phyloP scores from a whole-genome alignment of 2,113 vertebrate species.

The Ancistrus triradiatus region DNA sequence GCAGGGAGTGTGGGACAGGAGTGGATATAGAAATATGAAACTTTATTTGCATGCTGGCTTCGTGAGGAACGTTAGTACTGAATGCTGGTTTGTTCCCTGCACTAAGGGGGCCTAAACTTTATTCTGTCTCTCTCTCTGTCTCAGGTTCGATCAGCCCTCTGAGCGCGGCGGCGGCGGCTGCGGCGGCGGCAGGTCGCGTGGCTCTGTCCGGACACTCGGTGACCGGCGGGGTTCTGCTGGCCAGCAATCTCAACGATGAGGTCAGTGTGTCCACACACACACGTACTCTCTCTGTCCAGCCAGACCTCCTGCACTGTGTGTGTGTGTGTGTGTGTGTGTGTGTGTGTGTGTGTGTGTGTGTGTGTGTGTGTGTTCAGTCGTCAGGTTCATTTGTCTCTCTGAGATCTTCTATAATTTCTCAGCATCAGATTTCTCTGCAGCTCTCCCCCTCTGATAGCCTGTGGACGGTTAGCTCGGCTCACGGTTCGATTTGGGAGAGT shows the following conservation, averaged over 20 bases:
- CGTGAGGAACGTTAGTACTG: no score
- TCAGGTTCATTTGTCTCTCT: neutral
- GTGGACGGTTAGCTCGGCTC: no score
- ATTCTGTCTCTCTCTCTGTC: slow-evolving; percentile 1
- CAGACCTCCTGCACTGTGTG: no score
- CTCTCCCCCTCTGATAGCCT: no score
- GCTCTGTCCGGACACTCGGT: slow-evolving; percentile 88
- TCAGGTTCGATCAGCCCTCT: slow-evolving; percentile 91
- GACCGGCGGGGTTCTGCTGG: slow-evolving; percentile 89
- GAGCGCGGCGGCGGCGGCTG: slow-evolving; percentile 89
- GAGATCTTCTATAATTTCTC: slow-evolving; percentile 18
- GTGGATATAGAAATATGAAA: no score
- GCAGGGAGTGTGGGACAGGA: no score
- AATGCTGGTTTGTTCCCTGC: no score
- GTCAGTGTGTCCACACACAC: slow-evolving; percentile 70
- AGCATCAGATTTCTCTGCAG: slow-evolving; percentile 9
- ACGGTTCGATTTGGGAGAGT: no score
- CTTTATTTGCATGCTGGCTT: no score
- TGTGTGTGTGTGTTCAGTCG: slow-evolving; percentile 37
- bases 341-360: no score
- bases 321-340: no score
- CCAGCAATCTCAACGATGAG: slow-evolving; percentile 98
- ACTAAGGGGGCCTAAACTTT: no score
- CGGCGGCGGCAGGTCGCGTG: slow-evolving; percentile 88
- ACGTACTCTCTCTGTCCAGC: slow-evolving; percentile 69